A percentile compares a stretch with the other conserved stretches of the same genome.
Conservation (phyloP, 2,113 vertebrate genomes). For the Macquaria ambigua region DNA sequence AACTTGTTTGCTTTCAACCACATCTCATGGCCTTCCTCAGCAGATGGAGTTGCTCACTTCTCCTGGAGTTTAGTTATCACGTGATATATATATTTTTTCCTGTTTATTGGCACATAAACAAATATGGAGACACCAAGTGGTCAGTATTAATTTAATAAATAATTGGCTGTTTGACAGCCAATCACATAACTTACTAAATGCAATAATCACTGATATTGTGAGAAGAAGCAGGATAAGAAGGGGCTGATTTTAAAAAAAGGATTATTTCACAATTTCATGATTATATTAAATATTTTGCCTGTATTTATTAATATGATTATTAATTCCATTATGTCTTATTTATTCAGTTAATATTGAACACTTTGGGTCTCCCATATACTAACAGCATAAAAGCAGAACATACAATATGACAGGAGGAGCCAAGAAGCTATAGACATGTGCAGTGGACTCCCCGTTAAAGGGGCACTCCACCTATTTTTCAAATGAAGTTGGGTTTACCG, state of each 20-base stretch:
- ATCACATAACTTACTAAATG: not conserved
- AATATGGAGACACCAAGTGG: not conserved
- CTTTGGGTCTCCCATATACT: not conserved
- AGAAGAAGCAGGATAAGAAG: not conserved
- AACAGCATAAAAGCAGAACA: not conserved
- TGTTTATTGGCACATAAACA: not conserved
- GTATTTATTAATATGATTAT: not conserved
- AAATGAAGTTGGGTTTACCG: not conserved
- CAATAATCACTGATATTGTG: not conserved
- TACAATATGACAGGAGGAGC: not conserved
- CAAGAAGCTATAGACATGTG: not conserved
- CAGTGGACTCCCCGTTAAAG: not conserved
- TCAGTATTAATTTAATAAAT: not conserved
- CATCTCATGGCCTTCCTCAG: not conserved
- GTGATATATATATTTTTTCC: not conserved
- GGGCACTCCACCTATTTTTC: not conserved
- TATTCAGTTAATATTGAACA: not conserved
- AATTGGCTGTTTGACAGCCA: no score
- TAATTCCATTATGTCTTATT: not conserved
- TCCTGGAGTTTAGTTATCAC: not conserved
- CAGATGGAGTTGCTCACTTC: not conserved
- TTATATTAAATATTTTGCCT: not conserved
- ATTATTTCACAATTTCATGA: not conserved
- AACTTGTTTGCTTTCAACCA: not conserved
- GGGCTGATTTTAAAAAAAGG: not conserved